A percentile compares a stretch with the other conserved stretches of the same genome.
These are phyloP conservation scores for Drosophila grimshawi DNA, from an alignment of 1,140 invertebrate genomes.

Conservation along the genomic window DNA sequence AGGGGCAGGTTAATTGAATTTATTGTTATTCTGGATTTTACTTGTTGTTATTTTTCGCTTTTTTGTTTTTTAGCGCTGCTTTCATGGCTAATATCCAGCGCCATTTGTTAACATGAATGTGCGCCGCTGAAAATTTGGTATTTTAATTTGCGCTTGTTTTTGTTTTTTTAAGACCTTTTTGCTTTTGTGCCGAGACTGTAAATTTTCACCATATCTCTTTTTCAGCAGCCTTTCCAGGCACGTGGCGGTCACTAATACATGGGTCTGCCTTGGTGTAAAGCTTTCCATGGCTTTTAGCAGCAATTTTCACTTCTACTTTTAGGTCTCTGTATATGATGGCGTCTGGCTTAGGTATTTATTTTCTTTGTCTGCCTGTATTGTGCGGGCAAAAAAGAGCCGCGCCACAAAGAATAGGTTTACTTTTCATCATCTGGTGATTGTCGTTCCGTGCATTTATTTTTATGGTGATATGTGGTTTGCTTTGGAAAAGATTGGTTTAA, in stretches of 20 bases:
- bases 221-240: conserved; percentile 19
- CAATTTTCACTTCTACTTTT: conserved; percentile 32
- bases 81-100: conserved; percentile 13
- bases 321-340: conserved; percentile 9
- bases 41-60: conserved; percentile 1
- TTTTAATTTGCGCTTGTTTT: conserved; percentile 51
- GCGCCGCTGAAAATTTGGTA: conserved; percentile 32
- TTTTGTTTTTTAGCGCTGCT: conserved; percentile 1
- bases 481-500: conserved; percentile 11
- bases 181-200: conserved; percentile 20
- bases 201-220: conserved; percentile 9
- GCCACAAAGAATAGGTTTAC: conserved; percentile 31
- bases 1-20: conserved; percentile 52
- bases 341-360: conserved; percentile 33
- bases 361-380: conserved; percentile 45
- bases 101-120: conserved; percentile 38
- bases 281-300: conserved; percentile 20
- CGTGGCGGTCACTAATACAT: conserved; percentile 3
- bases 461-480: conserved; percentile 32
- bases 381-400: background rate
- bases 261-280: background rate
- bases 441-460: conserved; percentile 18
- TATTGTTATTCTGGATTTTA: conserved; percentile 43
- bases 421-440: conserved; percentile 30
- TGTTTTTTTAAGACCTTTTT: conserved; percentile 10